Evolutionary conservation across 2,797 vertebrate genomes (phyloP).

Genomic region (Molossus alvarezi): DNA sequence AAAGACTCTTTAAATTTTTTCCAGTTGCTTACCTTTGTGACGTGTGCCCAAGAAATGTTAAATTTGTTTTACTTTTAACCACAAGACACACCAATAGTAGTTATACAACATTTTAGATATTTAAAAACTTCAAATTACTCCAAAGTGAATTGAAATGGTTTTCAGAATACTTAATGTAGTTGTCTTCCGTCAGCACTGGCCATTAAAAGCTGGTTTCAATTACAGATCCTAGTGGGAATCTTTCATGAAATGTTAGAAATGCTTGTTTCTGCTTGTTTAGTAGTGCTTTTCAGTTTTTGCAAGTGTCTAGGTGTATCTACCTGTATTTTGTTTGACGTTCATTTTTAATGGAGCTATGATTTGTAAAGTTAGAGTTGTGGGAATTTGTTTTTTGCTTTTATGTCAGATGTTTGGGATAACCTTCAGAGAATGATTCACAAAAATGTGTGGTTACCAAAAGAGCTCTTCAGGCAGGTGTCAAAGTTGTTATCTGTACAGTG

Average conservation of each 20-base stretch:
- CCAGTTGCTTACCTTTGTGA: not conserved
- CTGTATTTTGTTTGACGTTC: constrained; percentile 54
- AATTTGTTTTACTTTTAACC: constrained; percentile 62
- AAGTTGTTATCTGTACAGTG: constrained; percentile 54
- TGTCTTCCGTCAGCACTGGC: not conserved
- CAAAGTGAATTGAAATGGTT: constrained; percentile 37
- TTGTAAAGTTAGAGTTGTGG: constrained; percentile 47
- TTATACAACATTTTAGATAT: constrained; percentile 2
- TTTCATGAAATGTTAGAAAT: constrained; percentile 23
- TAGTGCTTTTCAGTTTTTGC: constrained; percentile 38
- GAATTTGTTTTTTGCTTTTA: constrained; percentile 37
- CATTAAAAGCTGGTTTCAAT: not conserved
- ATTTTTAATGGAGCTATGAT: constrained; percentile 41
- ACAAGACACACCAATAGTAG: not conserved
- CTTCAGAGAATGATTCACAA: constrained; percentile 24
- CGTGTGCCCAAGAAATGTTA: not conserved
- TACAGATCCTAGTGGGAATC: constrained; percentile 3
- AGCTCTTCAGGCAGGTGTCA: not conserved
- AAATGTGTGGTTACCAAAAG: not conserved
- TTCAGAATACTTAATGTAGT: not conserved
- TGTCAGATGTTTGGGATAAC: constrained; percentile 47
- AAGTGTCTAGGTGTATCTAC: not conserved
- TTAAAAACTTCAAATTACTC: constrained; percentile 40
- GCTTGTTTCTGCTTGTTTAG: constrained; percentile 34
- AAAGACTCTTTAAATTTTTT: not conserved